Conservation (phyloP, 2,888 invertebrate species). For the Tigriopus californicus region DNA sequence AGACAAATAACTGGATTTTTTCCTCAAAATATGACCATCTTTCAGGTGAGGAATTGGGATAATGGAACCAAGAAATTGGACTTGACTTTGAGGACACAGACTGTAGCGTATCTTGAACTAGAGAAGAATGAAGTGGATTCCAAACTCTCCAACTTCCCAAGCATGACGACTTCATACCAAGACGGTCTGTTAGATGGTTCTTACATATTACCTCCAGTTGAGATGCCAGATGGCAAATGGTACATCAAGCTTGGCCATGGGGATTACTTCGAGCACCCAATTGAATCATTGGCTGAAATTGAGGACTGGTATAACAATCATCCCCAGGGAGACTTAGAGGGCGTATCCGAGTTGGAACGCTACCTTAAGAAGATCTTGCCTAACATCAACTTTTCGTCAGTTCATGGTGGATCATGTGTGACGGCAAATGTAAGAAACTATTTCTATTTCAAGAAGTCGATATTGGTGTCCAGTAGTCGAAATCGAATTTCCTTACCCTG, state of each 20-base stretch:
- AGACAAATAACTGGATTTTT: too few relatives aligned
- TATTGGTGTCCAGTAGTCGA: too few relatives aligned
- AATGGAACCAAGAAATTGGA: background rate
- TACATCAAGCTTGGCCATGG: background rate
- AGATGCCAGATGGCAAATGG: constrained; percentile 1
- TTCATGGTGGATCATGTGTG: background rate
- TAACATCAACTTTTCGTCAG: background rate
- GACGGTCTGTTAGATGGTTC: background rate
- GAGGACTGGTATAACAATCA: background rate
- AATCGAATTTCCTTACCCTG: too few relatives aligned
- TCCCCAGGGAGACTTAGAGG: background rate
- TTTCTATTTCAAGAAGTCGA: too few relatives aligned
- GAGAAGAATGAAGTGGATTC: background rate
- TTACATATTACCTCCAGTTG: background rate
- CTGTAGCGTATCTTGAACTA: background rate
- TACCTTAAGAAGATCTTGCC: background rate
- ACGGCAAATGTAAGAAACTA: background rate
- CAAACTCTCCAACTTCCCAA: background rate
- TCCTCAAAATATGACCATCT: too few relatives aligned
- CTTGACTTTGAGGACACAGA: background rate
- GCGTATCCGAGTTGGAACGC: background rate
- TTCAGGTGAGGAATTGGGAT: too few relatives aligned
- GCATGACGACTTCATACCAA: background rate
- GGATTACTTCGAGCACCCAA: background rate
- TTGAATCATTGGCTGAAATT: background rate